A percentile compares a stretch with the other conserved stretches of the same genome.
Evolutionary conservation across 2,113 vertebrate genomes (phyloP).

Genomic region (Aegotheles bennettii): DNA sequence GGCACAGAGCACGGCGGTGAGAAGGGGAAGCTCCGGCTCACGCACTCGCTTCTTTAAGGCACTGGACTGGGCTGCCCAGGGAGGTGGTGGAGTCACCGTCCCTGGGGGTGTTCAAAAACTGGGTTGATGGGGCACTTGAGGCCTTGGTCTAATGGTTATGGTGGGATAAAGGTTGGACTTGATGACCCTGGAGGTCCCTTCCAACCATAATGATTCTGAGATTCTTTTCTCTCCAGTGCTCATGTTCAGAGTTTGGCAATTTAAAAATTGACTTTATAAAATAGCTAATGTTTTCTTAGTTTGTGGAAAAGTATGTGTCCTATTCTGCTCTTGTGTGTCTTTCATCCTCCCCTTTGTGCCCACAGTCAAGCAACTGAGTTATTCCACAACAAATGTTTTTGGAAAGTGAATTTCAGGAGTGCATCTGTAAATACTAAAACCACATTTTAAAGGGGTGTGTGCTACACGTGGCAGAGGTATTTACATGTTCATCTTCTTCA

Average conservation of each 20-base stretch:
- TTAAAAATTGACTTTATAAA: not conserved
- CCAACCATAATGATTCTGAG: no score
- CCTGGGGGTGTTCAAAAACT: no score
- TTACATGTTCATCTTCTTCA: not conserved
- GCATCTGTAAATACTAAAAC: not conserved
- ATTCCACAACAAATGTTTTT: not conserved
- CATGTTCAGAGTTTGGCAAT: not conserved
- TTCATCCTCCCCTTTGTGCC: not conserved
- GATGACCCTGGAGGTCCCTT: no score
- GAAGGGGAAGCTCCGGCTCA: not conserved
- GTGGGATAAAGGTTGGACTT: no score
- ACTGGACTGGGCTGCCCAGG: no score
- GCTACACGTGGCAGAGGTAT: not conserved
- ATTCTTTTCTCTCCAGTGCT: not conserved
- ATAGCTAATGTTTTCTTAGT: not conserved
- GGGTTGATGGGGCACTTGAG: no score
- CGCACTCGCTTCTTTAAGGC: no score
- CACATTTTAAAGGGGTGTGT: not conserved
- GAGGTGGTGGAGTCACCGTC: no score
- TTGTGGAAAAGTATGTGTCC: not conserved
- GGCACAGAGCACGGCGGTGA: fast-evolving
- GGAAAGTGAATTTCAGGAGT: not conserved
- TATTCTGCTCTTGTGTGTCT: not conserved
- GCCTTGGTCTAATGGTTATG: no score
- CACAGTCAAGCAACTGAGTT: not conserved